A percentile compares a stretch with the other conserved stretches of the same genome.
phyloP scores from a whole-genome alignment of 2,113 vertebrate genomes.

The Acanthisitta chloris region DNA sequence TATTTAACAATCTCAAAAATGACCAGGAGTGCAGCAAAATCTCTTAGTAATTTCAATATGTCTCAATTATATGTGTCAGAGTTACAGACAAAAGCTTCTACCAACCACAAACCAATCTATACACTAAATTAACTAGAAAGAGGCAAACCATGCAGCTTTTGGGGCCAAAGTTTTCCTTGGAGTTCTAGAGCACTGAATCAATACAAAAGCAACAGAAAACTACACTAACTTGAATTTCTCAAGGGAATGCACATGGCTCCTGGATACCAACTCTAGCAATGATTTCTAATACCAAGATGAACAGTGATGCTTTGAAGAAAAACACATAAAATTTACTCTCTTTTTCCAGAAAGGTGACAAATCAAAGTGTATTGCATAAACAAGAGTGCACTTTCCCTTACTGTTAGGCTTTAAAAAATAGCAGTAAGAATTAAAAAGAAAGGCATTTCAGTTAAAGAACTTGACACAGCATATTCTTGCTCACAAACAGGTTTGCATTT shows the following conservation, averaged over 20 bases:
- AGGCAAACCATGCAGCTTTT: neutral
- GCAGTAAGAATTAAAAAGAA: too few relatives aligned
- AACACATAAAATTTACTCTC: neutral
- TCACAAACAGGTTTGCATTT: neutral
- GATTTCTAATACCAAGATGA: neutral
- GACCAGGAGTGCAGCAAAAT: neutral
- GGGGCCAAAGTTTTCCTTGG: neutral
- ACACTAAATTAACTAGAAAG: neutral
- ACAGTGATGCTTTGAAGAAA: neutral
- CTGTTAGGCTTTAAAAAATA: neutral
- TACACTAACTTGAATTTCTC: neutral
- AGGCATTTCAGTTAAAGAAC: neutral
- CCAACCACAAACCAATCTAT: neutral
- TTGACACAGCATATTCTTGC: neutral
- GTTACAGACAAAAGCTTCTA: neutral
- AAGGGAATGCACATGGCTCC: neutral
- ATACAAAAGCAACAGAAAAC: neutral
- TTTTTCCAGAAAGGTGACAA: neutral
- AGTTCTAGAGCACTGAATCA: neutral
- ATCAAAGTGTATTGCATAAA: neutral
- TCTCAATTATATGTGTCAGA: neutral
- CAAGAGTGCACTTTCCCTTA: neutral
- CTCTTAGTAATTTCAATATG: neutral
- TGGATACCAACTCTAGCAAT: neutral
- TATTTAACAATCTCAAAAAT: neutral